Evolutionary conservation across 2,888 invertebrate species (phyloP), one percentile per base, ranked within the genome.

Genomic region (Julus scandinavius): DNA sequence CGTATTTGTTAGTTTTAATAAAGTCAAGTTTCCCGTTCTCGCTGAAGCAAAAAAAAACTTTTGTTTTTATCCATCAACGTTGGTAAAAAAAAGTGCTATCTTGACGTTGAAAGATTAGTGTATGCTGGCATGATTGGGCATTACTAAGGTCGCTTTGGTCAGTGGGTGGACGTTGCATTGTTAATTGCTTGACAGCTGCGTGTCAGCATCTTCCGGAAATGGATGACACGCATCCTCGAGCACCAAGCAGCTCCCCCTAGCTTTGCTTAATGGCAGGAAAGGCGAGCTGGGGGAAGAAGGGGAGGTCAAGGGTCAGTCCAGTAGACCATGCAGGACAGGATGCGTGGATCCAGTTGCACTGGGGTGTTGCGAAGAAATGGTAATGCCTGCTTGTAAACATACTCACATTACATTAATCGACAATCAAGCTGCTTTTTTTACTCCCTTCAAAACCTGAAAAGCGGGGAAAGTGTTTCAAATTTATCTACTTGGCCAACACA

Each of bases 201-300:
- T 13, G 80, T 80, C 72, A 80, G 80, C 29, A 38, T 29, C 80
- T 38, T 80, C 13, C 80, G 80, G 80, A 80, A 80, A 80, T 80
- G 80, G 80, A 80, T 38, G 80, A 80, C 80, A 80, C 80, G 80
- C 80, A 80, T 80, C 80, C 80, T 20, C 80, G 80, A 80, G 5
- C 80, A 80, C 80, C 38, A 7, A 80, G 80, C 38, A 80, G 80
- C 80, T 80, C 80, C 80, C 38, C 80, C 80, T 80, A 80, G 29
- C 80, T 80, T 38, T 38, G 38, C 80, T 80, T 80, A 80, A 80
- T 80, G 80, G 80, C 80, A 80, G 80, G 80, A 80, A 80, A 80
- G 80, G 29, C 20, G 80, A 80, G 80, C 9, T 29, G 38, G 38
- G 38, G 5, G n/a, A n/a, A n/a, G n/a, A n/a, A n/a, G n/a, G 38